Percentiles rank a stretch among this genome's conserved stretches.
phyloP scores from a whole-genome alignment of 2,888 invertebrate genomes.

The Schizaphis graminum region DNA sequence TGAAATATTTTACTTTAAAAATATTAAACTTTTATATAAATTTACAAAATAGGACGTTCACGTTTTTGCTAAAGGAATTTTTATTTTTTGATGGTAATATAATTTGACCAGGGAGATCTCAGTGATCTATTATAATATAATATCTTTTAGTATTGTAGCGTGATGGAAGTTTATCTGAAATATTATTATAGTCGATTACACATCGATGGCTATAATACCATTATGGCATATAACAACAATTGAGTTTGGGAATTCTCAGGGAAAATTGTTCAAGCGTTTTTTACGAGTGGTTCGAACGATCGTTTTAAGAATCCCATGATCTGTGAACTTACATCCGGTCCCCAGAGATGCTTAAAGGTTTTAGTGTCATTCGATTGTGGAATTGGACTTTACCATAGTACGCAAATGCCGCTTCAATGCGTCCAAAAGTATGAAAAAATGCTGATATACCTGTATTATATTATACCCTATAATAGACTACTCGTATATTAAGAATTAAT shows the following conservation, averaged over 20 bases:
- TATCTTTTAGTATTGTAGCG: neutral
- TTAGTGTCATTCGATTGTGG: slow-evolving; percentile 16
- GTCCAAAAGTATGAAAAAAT: neutral
- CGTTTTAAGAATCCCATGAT: neutral
- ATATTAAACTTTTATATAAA: neutral
- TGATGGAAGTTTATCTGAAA: neutral
- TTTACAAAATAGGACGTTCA: neutral
- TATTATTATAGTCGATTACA: neutral
- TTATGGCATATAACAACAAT: neutral
- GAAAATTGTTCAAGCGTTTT: slow-evolving; percentile 9
- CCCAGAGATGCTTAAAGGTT: slow-evolving; percentile 2
- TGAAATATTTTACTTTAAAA: neutral
- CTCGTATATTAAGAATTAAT: neutral
- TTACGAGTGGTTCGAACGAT: slow-evolving; percentile 2
- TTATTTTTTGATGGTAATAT: neutral
- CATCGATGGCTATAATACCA: neutral
- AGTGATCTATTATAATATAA: neutral
- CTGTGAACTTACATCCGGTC: slow-evolving; percentile 9
- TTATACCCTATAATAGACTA: neutral
- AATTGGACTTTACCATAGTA: slow-evolving; percentile 4
- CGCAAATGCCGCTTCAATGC: neutral
- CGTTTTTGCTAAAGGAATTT: neutral
- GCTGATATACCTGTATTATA: neutral
- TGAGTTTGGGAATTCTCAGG: slow-evolving; percentile 2
- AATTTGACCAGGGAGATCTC: neutral